Conservation (phyloP, 2,113 vertebrate genomes). For the Prionailurus bengalensis region DNA sequence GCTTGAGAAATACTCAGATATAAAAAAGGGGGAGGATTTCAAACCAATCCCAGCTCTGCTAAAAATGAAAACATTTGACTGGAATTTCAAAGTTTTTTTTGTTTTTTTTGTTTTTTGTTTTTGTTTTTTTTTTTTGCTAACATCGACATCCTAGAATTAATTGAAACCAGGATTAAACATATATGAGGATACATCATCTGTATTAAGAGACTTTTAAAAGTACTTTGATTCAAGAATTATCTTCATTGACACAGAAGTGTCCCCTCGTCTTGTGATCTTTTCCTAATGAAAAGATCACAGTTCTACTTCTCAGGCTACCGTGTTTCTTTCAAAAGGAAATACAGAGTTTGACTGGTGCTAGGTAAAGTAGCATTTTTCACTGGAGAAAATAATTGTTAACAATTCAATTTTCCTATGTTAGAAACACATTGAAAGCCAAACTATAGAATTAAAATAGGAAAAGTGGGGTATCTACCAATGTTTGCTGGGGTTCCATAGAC, state of each 20-base stretch:
- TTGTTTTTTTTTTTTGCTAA: not conserved
- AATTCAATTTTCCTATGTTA: not conserved
- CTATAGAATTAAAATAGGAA: not conserved
- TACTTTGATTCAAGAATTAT: not conserved
- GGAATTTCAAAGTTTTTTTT: not conserved
- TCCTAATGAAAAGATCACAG: not conserved
- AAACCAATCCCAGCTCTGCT: not conserved
- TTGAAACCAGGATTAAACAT: not conserved
- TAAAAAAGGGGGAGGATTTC: not conserved
- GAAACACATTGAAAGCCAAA: not conserved
- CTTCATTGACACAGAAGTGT: not conserved
- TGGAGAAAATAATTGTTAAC: not conserved
- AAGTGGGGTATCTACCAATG: not conserved
- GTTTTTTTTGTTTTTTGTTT: not conserved
- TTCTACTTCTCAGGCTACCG: not conserved
- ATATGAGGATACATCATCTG: not conserved
- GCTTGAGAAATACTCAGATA: not conserved
- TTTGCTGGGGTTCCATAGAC: not conserved
- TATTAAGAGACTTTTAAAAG: not conserved
- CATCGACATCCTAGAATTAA: not conserved
- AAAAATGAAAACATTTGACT: not conserved
- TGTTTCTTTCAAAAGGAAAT: not conserved
- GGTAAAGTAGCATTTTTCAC: not conserved
- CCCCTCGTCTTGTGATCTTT: not conserved
- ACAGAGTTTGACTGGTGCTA: not conserved